Evolutionary conservation across 2,113 vertebrate genomes (phyloP), one percentile per base, ranked within the genome.

Genomic region (Girardinichthys multiradiatus): DNA sequence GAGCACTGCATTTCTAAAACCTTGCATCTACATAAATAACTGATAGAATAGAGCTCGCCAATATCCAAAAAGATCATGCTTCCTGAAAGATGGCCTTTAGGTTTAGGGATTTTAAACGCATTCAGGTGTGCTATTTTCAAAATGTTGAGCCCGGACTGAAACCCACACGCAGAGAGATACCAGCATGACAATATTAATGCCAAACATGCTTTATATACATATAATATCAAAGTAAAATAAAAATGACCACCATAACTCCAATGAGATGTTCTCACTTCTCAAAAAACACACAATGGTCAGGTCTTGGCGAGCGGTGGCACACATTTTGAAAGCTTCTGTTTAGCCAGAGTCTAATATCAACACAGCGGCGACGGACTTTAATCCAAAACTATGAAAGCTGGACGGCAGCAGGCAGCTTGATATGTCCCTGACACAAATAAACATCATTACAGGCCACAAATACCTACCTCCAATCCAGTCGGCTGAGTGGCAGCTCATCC

Each of bases 361-460:
- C 82, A 81, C 35, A 57, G 68, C 31, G 8, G 63, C 74, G 39
- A 42, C 7, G 24, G 45, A 82, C 60, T 65, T 81, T 68, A 15
- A 54, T 86, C 80, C 76, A 76, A 31, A 79, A 12, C 72, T 24
- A 29, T 82, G 80, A 2, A 75, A 82, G 84, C 57, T 13, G 74
- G 80, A 74, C 74, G 29, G 71, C 64, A 35, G 73, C 57, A 35
- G 69, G 77, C 68, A 57, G 83, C 86, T 68, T 59, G 63, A 82
- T 60, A 80, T 72, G 66, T 83, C 74, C 66, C 76, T 77, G 76
- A 90, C 79, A 89, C 81, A 86, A 88, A 86, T 85, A 92, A 87
- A 80, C 81, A 80, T 39, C 37, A 28, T 71, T 1, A 35, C 61
- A 27, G 60, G 79, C 80, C 87, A 76, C 84, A 86, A 72, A 89